Conservation (phyloP, 1,140 invertebrate species). For the Capitella teleta region DNA sequence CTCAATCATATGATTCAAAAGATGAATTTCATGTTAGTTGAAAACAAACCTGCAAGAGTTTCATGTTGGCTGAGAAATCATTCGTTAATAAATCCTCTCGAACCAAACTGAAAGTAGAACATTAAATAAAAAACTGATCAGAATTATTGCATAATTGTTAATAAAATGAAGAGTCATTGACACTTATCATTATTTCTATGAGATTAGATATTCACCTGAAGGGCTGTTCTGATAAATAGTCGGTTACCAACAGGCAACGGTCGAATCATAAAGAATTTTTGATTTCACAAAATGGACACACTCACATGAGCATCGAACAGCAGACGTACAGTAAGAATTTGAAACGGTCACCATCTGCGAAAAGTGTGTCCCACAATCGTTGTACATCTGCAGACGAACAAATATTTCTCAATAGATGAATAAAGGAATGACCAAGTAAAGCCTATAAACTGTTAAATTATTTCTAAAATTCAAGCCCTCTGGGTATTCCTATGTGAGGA, state of each 20-base stretch:
- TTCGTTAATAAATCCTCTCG: conserved; percentile 66
- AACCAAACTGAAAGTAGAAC: conserved; percentile 36
- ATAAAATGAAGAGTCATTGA: too few species aligned
- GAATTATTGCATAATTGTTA: not conserved
- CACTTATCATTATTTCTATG: too few species aligned
- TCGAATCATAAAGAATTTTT: too few species aligned
- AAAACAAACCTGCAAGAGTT: conserved; percentile 64
- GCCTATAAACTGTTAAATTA: not conserved
- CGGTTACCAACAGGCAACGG: too few species aligned
- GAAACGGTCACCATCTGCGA: conserved; percentile 78
- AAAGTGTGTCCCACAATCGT: conserved; percentile 89
- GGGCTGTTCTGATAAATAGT: too few species aligned
- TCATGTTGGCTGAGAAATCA: conserved; percentile 85
- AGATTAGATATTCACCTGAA: too few species aligned
- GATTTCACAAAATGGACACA: conserved; percentile 18
- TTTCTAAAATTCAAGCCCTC: not conserved
- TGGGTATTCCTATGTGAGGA: not conserved
- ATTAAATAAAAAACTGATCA: not conserved
- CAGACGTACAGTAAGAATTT: conserved; percentile 82
- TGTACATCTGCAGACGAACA: conserved; percentile 59
- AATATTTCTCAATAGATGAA: not conserved
- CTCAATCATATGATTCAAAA: too few species aligned
- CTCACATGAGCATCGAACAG: conserved; percentile 93
- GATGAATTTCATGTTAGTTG: not conserved
- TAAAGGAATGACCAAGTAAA: not conserved